These are phyloP conservation scores for Malthinus seriepunctatus DNA, from an alignment of 2,888 invertebrate species.

Conservation along the genomic window DNA sequence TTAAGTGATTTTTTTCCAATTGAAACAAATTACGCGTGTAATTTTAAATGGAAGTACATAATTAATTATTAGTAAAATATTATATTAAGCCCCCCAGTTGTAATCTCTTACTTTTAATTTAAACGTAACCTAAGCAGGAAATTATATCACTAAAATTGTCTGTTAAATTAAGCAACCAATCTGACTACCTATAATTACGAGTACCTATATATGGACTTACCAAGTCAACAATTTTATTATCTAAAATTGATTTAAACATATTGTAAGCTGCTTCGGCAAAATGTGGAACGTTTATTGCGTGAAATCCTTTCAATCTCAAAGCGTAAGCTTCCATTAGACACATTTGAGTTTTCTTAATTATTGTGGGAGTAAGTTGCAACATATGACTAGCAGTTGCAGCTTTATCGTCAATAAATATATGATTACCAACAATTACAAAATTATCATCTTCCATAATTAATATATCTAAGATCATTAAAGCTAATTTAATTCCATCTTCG, in stretches of 20 bases:
- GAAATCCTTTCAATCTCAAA: conserved; percentile 60
- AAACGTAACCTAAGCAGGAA: conserved; percentile 61
- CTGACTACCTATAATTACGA: too few species aligned
- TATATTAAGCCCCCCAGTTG: too few species aligned
- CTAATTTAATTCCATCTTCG: conserved; percentile 34
- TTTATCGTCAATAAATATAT: conserved; percentile 23
- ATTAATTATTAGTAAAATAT: too few species aligned
- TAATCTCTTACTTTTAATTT: too few species aligned
- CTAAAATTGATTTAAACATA: conserved; percentile 43
- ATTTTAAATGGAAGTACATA: too few species aligned
- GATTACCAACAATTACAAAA: conserved; percentile 18
- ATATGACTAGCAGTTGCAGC: conserved; percentile 53
- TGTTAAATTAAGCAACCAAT: background rate
- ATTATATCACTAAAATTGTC: conserved; percentile 59
- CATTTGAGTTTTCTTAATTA: conserved; percentile 58
- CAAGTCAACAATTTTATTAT: conserved; percentile 63
- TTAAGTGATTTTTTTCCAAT: too few species aligned
- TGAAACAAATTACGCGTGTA: too few species aligned
- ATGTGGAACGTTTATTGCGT: conserved; percentile 37
- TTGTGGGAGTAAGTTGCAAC: conserved; percentile 55
- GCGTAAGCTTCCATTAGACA: conserved; percentile 62
- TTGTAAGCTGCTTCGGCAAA: conserved; percentile 8
- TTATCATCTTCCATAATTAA: conserved; percentile 7
- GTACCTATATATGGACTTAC: conserved; percentile 53
- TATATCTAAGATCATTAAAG: conserved; percentile 44